phyloP scores from a whole-genome alignment of 2,888 invertebrate species.

The Drosophila paramelanica region DNA sequence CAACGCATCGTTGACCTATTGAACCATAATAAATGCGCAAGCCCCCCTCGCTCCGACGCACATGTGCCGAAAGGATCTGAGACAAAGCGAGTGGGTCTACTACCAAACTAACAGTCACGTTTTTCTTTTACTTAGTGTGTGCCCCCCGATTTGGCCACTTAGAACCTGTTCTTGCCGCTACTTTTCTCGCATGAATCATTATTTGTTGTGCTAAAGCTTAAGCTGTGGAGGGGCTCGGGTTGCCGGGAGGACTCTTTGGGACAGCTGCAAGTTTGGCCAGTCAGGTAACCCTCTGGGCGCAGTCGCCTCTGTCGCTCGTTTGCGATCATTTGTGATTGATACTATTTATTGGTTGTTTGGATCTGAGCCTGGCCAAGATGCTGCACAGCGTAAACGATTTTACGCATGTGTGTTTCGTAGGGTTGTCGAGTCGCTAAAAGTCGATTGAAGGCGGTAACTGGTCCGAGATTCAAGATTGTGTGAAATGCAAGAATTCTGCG shows the following conservation, averaged over 20 bases:
- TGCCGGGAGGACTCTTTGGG: constrained; percentile 37
- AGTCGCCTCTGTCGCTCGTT: constrained; percentile 70
- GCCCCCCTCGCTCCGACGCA: constrained; percentile 30
- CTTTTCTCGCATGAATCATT: constrained; percentile 80
- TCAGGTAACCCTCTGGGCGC: constrained; percentile 63
- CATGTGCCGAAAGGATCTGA: constrained; percentile 77
- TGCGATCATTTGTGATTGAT: constrained; percentile 78
- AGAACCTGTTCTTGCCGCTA: constrained; percentile 75
- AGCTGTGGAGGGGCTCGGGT: constrained; percentile 6
- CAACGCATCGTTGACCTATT: constrained; percentile 85
- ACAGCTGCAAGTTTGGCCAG: constrained; percentile 75
- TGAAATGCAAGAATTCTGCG: not conserved
- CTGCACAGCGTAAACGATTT: constrained; percentile 33
- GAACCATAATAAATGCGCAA: constrained; percentile 75
- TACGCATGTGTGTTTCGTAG: constrained; percentile 61
- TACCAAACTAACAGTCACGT: constrained; percentile 55
- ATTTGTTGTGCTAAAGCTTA: constrained; percentile 67
- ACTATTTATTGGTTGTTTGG: constrained; percentile 75
- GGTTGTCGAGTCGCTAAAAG: constrained; percentile 47
- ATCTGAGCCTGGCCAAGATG: constrained; percentile 32
- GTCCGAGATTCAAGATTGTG: not conserved
- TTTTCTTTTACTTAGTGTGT: constrained; percentile 8
- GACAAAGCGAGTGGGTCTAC: constrained; percentile 31
- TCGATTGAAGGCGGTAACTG: constrained; percentile 1
- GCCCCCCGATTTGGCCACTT: constrained; percentile 19